phyloP scores from a whole-genome alignment of 2,113 vertebrate species.

The Noturus placidus region DNA sequence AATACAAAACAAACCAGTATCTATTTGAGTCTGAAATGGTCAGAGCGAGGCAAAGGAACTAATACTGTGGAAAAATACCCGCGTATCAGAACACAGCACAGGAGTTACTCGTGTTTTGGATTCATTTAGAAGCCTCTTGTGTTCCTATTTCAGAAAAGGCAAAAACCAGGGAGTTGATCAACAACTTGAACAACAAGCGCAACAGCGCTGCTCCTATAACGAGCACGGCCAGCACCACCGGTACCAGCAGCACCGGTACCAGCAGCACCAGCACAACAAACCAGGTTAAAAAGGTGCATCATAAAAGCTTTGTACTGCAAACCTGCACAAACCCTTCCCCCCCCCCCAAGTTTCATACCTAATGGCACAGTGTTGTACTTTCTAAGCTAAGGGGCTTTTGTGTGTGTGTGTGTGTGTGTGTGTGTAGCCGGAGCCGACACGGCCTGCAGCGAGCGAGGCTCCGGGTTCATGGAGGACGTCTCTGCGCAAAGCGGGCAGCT shows the following conservation, averaged over 20 bases:
- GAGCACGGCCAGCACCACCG: constrained; percentile 64
- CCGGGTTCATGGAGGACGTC: constrained; percentile 76
- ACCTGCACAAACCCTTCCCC: background rate
- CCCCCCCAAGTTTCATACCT: background rate
- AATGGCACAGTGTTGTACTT: background rate
- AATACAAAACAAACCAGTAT: background rate
- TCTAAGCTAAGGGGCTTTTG: background rate
- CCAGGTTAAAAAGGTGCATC: constrained; percentile 70
- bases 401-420: background rate
- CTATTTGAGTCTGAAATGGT: background rate
- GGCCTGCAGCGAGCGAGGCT: constrained; percentile 63
- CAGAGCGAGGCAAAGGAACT: background rate
- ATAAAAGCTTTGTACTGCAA: background rate
- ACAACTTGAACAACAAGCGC: constrained; percentile 82
- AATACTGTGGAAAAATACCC: background rate
- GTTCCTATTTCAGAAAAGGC: constrained; percentile 72
- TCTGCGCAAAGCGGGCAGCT: constrained; percentile 76
- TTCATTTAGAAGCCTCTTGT: background rate
- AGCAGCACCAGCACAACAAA: constrained; percentile 53
- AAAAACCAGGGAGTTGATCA: constrained; percentile 79
- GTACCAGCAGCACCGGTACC: constrained; percentile 65
- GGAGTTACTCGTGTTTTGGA: background rate
- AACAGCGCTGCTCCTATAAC: constrained; percentile 66
- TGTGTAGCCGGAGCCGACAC: constrained; percentile 61
- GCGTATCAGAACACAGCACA: background rate